Conservation (phyloP, 2,797 vertebrate species). For the Bryconaethiops microstoma region DNA sequence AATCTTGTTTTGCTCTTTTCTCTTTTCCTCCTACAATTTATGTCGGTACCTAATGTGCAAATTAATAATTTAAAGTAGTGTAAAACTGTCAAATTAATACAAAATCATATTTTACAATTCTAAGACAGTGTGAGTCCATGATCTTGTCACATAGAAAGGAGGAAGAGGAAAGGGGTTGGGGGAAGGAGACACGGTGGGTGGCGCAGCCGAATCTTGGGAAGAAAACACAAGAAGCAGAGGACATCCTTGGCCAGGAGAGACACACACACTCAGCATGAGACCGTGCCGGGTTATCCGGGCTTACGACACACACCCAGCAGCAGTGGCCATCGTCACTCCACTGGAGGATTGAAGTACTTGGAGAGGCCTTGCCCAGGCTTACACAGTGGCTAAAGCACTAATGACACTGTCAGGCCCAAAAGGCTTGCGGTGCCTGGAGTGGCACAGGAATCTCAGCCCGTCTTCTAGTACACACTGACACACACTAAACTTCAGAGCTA, state of each 20-base stretch:
- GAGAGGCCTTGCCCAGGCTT: slow-evolving; percentile 67
- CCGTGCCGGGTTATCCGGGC: slow-evolving; percentile 63
- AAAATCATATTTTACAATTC: slow-evolving; percentile 80
- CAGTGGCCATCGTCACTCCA: slow-evolving; percentile 68
- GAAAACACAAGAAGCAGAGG: slow-evolving; percentile 76
- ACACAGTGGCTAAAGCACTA: slow-evolving; percentile 78
- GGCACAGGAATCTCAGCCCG: slow-evolving; percentile 59
- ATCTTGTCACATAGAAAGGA: slow-evolving; percentile 75
- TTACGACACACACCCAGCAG: slow-evolving; percentile 61
- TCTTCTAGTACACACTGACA: slow-evolving; percentile 27
- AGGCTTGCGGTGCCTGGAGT: slow-evolving; percentile 77
- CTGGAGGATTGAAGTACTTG: slow-evolving; percentile 74
- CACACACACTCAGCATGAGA: slow-evolving; percentile 50
- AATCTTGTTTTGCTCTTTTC: slow-evolving; percentile 72
- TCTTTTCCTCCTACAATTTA: slow-evolving; percentile 76
- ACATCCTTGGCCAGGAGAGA: slow-evolving; percentile 81
- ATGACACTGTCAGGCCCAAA: slow-evolving; percentile 69
- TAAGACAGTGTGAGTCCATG: slow-evolving; percentile 76
- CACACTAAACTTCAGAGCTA: slow-evolving; percentile 22
- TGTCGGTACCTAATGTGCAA: slow-evolving; percentile 86
- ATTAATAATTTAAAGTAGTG: slow-evolving; percentile 84
- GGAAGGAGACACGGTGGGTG: slow-evolving; percentile 63
- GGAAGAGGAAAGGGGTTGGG: slow-evolving; percentile 68
- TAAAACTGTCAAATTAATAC: slow-evolving; percentile 83
- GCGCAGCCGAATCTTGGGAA: slow-evolving; percentile 60